These are phyloP conservation scores for Dreissena polymorpha DNA, from an alignment of 1,140 invertebrate species.

Conservation along the genomic window DNA sequence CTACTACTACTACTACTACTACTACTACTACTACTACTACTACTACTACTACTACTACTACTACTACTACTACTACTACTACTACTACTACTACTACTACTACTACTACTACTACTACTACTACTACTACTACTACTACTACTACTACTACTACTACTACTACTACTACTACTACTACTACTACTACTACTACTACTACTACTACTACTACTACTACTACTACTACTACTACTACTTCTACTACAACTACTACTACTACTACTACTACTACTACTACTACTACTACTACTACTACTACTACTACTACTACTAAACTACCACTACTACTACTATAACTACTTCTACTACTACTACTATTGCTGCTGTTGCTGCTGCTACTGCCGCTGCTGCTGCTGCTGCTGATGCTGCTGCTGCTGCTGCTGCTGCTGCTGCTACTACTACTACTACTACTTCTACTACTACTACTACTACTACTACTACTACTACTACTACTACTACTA, in stretches of 20 bases:
- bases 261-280: background rate
- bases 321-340: too few relatives aligned
- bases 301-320: too few relatives aligned
- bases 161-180: background rate
- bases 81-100: slow-evolving; percentile 36
- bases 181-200: slow-evolving; percentile 15
- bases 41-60: slow-evolving; percentile 35
- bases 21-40: slow-evolving; percentile 33
- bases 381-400: too few relatives aligned
- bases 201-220: slow-evolving; percentile 1
- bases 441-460: too few relatives aligned
- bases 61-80: slow-evolving; percentile 28
- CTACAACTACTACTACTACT: background rate
- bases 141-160: slow-evolving; percentile 39
- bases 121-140: slow-evolving; percentile 44
- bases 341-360: too few relatives aligned
- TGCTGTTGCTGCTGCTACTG: too few relatives aligned
- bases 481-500: too few relatives aligned
- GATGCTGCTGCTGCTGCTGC: too few relatives aligned
- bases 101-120: slow-evolving; percentile 39
- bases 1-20: too few relatives aligned
- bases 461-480: too few relatives aligned
- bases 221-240: background rate
- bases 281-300: background rate
- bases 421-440: too few relatives aligned